These are phyloP conservation scores for Drosophila borborema DNA, from an alignment of 2,888 invertebrate genomes.

Conservation along the genomic window DNA sequence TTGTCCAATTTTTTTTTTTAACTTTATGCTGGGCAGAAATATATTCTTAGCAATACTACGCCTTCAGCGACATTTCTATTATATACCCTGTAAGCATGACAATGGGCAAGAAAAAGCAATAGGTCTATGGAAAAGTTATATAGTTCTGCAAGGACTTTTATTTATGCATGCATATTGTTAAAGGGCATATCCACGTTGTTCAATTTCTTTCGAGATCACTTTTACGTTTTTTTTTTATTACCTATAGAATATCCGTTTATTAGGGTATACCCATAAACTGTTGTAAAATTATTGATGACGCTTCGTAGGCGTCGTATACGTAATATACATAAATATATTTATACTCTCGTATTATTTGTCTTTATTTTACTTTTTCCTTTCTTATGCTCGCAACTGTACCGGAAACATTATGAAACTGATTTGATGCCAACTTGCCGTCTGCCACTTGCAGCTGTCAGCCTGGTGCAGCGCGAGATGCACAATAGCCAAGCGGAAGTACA, in stretches of 20 bases:
- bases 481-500: constrained; percentile 55
- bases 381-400: constrained; percentile 36
- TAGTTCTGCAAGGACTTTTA: not conserved
- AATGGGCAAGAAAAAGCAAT: not conserved
- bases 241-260: too few species aligned
- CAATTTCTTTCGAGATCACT: not conserved
- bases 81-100: constrained; percentile 27
- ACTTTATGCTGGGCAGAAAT: constrained; percentile 25
- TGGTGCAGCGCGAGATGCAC: constrained; percentile 36
- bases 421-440: constrained; percentile 49
- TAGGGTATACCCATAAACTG: constrained; percentile 41
- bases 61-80: constrained; percentile 1
- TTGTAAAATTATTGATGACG: constrained; percentile 64
- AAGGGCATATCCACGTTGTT: not conserved
- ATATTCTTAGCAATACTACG: constrained; percentile 17
- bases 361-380: constrained; percentile 4
- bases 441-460: constrained; percentile 75
- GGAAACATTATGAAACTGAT: constrained; percentile 66
- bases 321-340: constrained; percentile 40
- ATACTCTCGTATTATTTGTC: not conserved
- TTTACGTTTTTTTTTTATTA: too few species aligned
- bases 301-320: constrained; percentile 68
- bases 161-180: too few species aligned
- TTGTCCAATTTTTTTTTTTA: constrained; percentile 30
- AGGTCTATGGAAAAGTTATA: not conserved